Evolutionary conservation across 2,888 invertebrate species (phyloP), one percentile per base, ranked within the genome.

Genomic region (Platycnemis pennipes): DNA sequence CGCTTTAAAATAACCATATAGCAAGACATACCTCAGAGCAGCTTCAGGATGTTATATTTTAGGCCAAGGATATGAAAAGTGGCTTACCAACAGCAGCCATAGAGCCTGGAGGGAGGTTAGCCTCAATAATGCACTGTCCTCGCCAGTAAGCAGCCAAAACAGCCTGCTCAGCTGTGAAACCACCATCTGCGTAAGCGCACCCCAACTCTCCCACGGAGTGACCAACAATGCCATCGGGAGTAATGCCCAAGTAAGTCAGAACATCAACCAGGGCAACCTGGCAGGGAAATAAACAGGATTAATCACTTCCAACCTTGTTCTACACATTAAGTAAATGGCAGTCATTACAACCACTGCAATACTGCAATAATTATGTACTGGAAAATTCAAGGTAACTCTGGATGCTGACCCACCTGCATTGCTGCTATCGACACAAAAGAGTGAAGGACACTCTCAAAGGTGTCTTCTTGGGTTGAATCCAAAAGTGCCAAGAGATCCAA

Each of bases 171-270:
- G 98, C 98, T 16, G 99, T 99, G 96, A 99, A 98, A 94, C 99
- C 98, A 26, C 99, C 99, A 97, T 99, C 99, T 53, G 99, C 99
- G 97, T 99, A 99, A 31, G 99, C 99, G 96, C 99, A 99, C 1
- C 99, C 99, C 95, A 98, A 97, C 97, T 99, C 99, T 63, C 99
- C 99, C 22, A 98, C 98, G 56, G 99, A 99, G 96, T 99, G 99
- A 0, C 99, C 99, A 94, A 99, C 97, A 96, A 99, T 99, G 94
- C 99, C 99, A 96, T 99, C 99, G 7, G 99, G 99, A 94, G 97
- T 97, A 88, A 99, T 97, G 95, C 98, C 98, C 46, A 98, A 96
- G 42, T 97, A 97, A 94, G 97, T 97, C 95, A 99, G 97, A 94
- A 99, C 96, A 96, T 99, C 99, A 0, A 99, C 99, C n/a, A 99